Evolutionary conservation across 2,888 invertebrate genomes (phyloP).

Genomic region (Masnerella sp.): DNA sequence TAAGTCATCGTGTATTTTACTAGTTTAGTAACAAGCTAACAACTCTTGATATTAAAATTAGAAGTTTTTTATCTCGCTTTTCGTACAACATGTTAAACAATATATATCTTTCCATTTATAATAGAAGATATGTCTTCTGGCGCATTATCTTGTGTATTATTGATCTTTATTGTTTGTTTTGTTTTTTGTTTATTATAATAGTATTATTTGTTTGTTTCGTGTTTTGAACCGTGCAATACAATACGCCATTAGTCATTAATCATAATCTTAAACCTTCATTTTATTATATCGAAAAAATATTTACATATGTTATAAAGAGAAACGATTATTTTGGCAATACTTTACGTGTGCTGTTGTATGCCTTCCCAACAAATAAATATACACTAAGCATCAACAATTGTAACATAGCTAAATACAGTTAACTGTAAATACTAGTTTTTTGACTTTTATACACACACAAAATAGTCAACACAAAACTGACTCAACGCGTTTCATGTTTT

Average conservation of each 20-base stretch:
- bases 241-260: constrained; percentile 47
- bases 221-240: constrained; percentile 48
- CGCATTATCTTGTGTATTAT: constrained; percentile 37
- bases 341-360: constrained; percentile 17
- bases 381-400: constrained; percentile 52
- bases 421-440: constrained; percentile 27
- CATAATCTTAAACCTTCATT: constrained; percentile 35
- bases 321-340: constrained; percentile 41
- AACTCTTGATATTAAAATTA: constrained; percentile 66
- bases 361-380: constrained; percentile 48
- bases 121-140: constrained; percentile 59
- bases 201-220: constrained; percentile 21
- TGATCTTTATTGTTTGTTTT: background rate
- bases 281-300: constrained; percentile 54
- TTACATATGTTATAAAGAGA: constrained; percentile 54
- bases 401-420: constrained; percentile 44
- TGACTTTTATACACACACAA: constrained; percentile 40
- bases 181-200: constrained; percentile 5
- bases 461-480: constrained; percentile 41
- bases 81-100: constrained; percentile 52
- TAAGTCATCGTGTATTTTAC: constrained; percentile 74
- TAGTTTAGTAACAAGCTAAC: constrained; percentile 68
- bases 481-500: background rate
- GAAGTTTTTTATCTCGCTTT: constrained; percentile 56
- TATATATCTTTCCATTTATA: constrained; percentile 55